Conservation (phyloP, 2,113 vertebrate genomes). For the Percopsis transmontana region DNA sequence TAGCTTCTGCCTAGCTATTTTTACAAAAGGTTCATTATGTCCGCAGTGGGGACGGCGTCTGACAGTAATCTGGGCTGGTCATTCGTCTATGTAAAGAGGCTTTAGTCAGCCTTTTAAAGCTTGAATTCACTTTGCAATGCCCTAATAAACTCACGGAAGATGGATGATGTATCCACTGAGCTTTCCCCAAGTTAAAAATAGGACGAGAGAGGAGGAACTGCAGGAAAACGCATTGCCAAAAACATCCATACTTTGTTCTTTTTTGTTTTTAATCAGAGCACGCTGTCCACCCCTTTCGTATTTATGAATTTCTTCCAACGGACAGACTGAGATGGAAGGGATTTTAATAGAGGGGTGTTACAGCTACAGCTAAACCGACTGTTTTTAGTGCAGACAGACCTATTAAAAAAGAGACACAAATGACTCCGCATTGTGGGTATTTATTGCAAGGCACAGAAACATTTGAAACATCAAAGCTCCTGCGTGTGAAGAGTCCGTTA, state of each 20-base stretch:
- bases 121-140: constrained; percentile 37
- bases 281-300: no score
- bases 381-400: neutral
- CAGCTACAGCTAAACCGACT: no score
- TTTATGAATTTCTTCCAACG: no score
- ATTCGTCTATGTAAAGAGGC: constrained; percentile 55
- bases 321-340: no score
- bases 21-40: constrained; percentile 24
- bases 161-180: constrained; percentile 31
- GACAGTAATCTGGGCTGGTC: constrained; percentile 64
- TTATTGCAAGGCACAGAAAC: constrained; percentile 38
- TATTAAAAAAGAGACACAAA: neutral
- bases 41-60: constrained; percentile 35
- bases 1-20: no score
- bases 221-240: constrained; percentile 16
- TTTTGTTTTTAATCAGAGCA: no score
- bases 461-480: neutral
- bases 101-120: constrained; percentile 59
- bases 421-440: neutral
- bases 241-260: neutral
- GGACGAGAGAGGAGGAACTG: constrained; percentile 21
- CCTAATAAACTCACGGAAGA: constrained; percentile 47
- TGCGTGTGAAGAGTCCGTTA: neutral
- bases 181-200: constrained; percentile 24
- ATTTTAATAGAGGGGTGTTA: no score